Conservation (phyloP, 2,888 invertebrate genomes). For the Brachylomia viminalis region DNA sequence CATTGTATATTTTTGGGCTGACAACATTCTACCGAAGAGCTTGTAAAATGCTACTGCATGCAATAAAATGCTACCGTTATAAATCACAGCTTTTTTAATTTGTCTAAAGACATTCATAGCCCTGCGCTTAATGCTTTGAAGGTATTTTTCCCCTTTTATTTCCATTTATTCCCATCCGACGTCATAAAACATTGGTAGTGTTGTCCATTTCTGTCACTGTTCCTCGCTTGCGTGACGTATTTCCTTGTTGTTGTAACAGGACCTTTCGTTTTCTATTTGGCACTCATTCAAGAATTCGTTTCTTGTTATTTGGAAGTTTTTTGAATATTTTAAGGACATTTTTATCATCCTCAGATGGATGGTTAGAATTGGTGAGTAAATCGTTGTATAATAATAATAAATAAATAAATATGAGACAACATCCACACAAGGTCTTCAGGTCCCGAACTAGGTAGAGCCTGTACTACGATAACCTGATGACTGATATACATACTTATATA, state of each 20-base stretch:
- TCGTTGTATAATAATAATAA: too few species aligned
- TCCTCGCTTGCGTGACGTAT: slow-evolving; percentile 67
- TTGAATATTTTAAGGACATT: background rate
- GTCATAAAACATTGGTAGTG: slow-evolving; percentile 81
- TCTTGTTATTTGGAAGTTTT: slow-evolving; percentile 3
- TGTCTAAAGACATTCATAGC: slow-evolving; percentile 78
- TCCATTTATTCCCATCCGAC: slow-evolving; percentile 75
- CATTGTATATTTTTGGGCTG: slow-evolving; percentile 58
- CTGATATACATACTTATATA: too few species aligned
- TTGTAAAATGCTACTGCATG: slow-evolving; percentile 69
- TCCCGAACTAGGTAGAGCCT: too few species aligned
- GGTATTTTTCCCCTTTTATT: slow-evolving; percentile 81
- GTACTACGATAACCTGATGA: too few species aligned
- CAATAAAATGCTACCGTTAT: slow-evolving; percentile 71
- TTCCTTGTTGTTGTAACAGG: slow-evolving; percentile 62
- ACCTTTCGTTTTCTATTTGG: slow-evolving; percentile 60
- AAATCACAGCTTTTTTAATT: slow-evolving; percentile 85
- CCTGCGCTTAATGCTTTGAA: slow-evolving; percentile 77
- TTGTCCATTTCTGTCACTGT: slow-evolving; percentile 73
- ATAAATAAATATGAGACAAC: too few species aligned
- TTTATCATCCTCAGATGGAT: too few species aligned
- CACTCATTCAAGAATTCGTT: slow-evolving; percentile 41
- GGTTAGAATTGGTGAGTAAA: background rate
- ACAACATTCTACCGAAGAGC: slow-evolving; percentile 59
- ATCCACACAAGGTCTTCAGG: too few species aligned